Evolutionary conservation across 2,888 invertebrate species (phyloP).

Genomic region (Uropetala carovei): DNA sequence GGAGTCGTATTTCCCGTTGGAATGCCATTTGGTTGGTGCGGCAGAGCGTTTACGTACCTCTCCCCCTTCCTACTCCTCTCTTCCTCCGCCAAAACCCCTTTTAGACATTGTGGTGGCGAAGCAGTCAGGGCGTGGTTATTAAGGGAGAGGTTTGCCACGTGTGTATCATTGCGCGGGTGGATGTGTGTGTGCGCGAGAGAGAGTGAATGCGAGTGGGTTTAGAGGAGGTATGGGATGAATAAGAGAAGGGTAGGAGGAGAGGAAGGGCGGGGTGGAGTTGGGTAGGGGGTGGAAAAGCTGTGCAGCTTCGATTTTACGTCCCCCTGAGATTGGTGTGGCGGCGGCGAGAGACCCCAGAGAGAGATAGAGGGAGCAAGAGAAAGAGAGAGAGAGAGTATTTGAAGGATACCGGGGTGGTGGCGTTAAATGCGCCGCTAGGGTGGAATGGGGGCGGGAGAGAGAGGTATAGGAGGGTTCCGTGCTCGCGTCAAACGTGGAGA

Average conservation of each 20-base stretch:
- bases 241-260: no score
- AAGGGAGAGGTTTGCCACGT: constrained; percentile 34
- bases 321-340: constrained; percentile 59
- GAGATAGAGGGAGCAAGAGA: background rate
- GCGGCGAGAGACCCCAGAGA: background rate
- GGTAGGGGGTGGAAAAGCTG: background rate
- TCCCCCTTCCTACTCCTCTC: no score
- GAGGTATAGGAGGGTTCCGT: background rate
- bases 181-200: background rate
- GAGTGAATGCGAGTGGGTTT: background rate
- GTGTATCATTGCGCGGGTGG: background rate
- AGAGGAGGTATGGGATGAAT: background rate
- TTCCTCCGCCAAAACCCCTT: background rate
- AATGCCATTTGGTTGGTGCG: constrained; percentile 9
- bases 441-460: background rate
- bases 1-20: constrained; percentile 49
- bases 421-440: constrained; percentile 48
- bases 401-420: background rate
- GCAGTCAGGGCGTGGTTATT: constrained; percentile 50
- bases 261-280: background rate
- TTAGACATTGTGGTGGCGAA: constrained; percentile 8
- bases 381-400: constrained; percentile 9
- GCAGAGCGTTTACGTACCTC: background rate
- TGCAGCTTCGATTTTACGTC: constrained; percentile 60
- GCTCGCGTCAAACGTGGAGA: constrained; percentile 39